A percentile compares a stretch with the other conserved stretches of the same genome.
Evolutionary conservation across 2,888 invertebrate species (phyloP).

Genomic region (Penaeus monodon): DNA sequence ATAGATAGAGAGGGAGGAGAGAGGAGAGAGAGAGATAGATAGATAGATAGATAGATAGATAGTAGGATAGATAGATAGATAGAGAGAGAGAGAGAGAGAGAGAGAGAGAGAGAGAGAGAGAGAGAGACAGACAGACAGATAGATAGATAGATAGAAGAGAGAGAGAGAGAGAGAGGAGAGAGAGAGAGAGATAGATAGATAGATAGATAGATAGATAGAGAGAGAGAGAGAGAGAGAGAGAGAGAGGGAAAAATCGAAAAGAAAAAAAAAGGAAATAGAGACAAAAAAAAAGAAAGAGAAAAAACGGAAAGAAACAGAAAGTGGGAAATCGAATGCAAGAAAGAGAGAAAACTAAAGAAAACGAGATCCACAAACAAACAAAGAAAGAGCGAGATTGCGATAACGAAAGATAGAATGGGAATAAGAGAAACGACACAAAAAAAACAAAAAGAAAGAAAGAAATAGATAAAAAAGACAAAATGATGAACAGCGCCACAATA

Average conservation of each 20-base stretch:
- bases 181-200: no score
- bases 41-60: background rate
- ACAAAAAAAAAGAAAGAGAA: background rate
- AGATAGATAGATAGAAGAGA: no score
- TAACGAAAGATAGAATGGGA: background rate
- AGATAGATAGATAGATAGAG: no score
- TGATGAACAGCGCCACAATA: background rate
- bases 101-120: no score
- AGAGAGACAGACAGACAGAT: no score
- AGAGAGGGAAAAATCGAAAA: background rate
- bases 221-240: background rate
- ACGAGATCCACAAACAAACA: background rate
- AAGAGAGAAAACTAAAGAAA: background rate
- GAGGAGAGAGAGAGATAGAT: background rate
- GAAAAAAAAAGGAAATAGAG: no score
- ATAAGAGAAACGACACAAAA: background rate
- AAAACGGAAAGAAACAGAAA: background rate
- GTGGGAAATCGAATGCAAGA: no score
- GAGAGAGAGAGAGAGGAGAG: no score
- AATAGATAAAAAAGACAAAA: background rate
- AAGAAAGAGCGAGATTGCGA: background rate
- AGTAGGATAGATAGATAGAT: no score
- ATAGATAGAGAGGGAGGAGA: no score
- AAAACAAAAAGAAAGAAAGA: background rate
- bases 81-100: no score